phyloP scores from a whole-genome alignment of 2,113 vertebrate species.

The Spilogale gracilis region DNA sequence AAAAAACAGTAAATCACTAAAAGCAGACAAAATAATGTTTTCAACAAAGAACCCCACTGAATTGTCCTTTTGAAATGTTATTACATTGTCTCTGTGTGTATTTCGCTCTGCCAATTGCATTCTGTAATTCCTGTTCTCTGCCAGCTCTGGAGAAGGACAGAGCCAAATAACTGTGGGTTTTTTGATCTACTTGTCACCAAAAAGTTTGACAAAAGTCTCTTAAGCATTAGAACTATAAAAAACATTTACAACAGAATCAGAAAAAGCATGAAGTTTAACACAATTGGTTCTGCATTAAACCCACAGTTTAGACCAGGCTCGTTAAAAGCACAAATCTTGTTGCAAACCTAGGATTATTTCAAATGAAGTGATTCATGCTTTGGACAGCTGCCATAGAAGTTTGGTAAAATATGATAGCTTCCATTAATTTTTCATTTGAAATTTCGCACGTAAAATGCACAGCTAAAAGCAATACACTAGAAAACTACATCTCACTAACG shows the following conservation, averaged over 20 bases:
- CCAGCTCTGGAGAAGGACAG: slow-evolving; percentile 49
- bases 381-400: slow-evolving; percentile 10
- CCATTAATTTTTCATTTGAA: slow-evolving; percentile 57
- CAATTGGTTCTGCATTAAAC: slow-evolving; percentile 10
- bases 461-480: slow-evolving; percentile 12
- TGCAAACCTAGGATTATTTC: slow-evolving; percentile 12
- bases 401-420: slow-evolving; percentile 42
- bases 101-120: slow-evolving; percentile 58
- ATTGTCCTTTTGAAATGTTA: slow-evolving; percentile 78
- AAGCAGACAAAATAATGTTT: slow-evolving; percentile 70
- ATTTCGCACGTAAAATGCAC: not conserved
- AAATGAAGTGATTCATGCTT: slow-evolving; percentile 28
- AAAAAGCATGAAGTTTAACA: slow-evolving; percentile 21
- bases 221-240: slow-evolving; percentile 60
- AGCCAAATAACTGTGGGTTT: slow-evolving; percentile 67
- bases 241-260: slow-evolving; percentile 5
- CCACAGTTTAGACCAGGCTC: slow-evolving; percentile 1
- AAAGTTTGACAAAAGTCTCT: slow-evolving; percentile 69
- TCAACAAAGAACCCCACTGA: slow-evolving; percentile 57
- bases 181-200: slow-evolving; percentile 72
- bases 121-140: slow-evolving; percentile 70
- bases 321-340: slow-evolving; percentile 55
- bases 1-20: slow-evolving; percentile 45
- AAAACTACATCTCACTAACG: not conserved
- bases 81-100: slow-evolving; percentile 57